Evolutionary conservation across 2,888 invertebrate species (phyloP).

Genomic region (Abscondita cerata): DNA sequence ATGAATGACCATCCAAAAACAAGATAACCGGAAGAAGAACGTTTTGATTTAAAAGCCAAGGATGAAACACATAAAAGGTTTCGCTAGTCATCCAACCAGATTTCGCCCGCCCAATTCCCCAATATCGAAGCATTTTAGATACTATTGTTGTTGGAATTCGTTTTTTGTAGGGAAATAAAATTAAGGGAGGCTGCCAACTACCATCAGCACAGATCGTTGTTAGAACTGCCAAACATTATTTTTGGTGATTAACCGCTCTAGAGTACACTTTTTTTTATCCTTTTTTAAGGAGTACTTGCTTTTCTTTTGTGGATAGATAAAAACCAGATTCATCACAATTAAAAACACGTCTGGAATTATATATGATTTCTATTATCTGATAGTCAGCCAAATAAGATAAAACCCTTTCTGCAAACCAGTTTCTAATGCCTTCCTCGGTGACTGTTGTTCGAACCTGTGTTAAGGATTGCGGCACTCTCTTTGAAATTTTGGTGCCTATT

Average conservation of each 20-base stretch:
- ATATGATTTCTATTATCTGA: slow-evolving; percentile 38
- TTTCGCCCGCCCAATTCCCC: slow-evolving; percentile 54
- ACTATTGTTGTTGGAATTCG: slow-evolving; percentile 43
- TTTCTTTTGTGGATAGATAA: slow-evolving; percentile 48
- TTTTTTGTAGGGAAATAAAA: slow-evolving; percentile 44
- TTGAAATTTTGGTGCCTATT: not conserved
- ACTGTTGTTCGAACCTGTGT: not conserved
- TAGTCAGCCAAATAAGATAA: slow-evolving; percentile 42
- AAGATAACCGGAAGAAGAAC: slow-evolving; percentile 51
- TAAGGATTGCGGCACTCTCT: not conserved
- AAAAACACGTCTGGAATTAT: slow-evolving; percentile 43
- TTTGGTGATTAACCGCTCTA: slow-evolving; percentile 42
- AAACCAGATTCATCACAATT: slow-evolving; percentile 52
- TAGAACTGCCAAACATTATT: slow-evolving; percentile 41
- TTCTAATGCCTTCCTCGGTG: not conserved
- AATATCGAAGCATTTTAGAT: slow-evolving; percentile 45
- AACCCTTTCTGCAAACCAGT: slow-evolving; percentile 46
- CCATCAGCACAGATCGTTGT: slow-evolving; percentile 38
- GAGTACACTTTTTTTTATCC: slow-evolving; percentile 43
- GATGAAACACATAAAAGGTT: slow-evolving; percentile 52
- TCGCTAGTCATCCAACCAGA: slow-evolving; percentile 56
- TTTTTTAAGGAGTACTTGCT: slow-evolving; percentile 46
- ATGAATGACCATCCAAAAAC: slow-evolving; percentile 54
- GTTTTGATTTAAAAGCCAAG: slow-evolving; percentile 29
- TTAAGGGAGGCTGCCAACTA: slow-evolving; percentile 12